Percentiles rank a stretch among this genome's conserved stretches.
Conservation (phyloP, 2,797 vertebrate species). For the Clarias fuscus region DNA sequence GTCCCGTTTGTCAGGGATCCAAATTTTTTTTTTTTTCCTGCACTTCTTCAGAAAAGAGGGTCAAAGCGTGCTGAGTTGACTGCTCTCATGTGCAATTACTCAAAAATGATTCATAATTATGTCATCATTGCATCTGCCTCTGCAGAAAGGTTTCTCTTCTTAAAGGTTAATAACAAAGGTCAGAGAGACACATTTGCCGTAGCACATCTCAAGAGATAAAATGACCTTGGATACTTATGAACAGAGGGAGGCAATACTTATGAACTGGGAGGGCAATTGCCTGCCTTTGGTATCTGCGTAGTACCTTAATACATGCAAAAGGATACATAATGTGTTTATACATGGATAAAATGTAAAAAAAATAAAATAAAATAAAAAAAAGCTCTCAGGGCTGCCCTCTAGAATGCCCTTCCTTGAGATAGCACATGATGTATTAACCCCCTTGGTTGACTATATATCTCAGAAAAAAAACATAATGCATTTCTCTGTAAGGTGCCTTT, state of each 20-base stretch:
- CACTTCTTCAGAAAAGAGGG: slow-evolving; percentile 46
- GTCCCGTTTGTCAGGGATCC: slow-evolving; percentile 44
- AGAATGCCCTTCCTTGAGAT: too few species aligned
- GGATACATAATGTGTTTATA: not conserved
- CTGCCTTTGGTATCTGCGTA: not conserved
- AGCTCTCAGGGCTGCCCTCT: not conserved
- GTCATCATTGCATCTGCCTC: slow-evolving; percentile 41
- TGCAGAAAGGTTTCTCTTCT: slow-evolving; percentile 17
- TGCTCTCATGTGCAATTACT: slow-evolving; percentile 52
- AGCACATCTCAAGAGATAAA: not conserved
- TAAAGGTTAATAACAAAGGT: slow-evolving; percentile 31
- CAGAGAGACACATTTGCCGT: not conserved
- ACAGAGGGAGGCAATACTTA: not conserved
- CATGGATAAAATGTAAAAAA: not conserved
- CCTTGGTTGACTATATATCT: too few species aligned
- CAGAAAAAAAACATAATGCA: too few species aligned
- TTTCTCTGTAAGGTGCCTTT: too few species aligned
- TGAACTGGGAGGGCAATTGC: not conserved
- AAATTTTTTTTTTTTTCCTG: slow-evolving; percentile 3
- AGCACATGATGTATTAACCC: too few species aligned
- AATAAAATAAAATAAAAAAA: too few species aligned
- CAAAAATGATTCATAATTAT: slow-evolving; percentile 52
- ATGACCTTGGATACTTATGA: not conserved
- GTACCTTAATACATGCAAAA: not conserved
- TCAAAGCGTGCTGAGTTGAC: slow-evolving; percentile 32